phyloP scores from a whole-genome alignment of 2,888 invertebrate genomes.

The Tachina fera region DNA sequence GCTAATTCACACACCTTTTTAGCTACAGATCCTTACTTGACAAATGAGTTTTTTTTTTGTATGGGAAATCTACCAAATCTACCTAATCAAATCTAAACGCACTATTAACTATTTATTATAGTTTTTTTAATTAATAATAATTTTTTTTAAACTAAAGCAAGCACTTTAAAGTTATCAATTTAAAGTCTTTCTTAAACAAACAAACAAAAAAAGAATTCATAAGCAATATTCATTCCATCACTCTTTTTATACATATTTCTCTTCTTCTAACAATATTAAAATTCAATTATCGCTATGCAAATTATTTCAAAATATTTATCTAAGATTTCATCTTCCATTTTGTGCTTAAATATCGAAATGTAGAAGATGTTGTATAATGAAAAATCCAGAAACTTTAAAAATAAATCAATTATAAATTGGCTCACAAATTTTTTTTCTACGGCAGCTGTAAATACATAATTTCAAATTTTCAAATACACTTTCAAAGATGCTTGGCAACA shows the following conservation, averaged over 20 bases:
- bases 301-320: slow-evolving; percentile 53
- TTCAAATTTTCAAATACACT: slow-evolving; percentile 7
- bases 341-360: too few species aligned
- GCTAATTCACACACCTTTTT: too few species aligned
- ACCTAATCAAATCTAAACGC: background rate
- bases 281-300: slow-evolving; percentile 65
- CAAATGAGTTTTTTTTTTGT: too few species aligned
- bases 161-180: slow-evolving; percentile 14
- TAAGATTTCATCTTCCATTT: slow-evolving; percentile 22
- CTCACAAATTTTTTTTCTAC: background rate
- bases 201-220: slow-evolving; percentile 27
- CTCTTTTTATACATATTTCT: background rate
- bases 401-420: background rate
- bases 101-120: background rate
- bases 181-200: background rate
- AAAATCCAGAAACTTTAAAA: background rate
- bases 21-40: too few species aligned
- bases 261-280: slow-evolving; percentile 15
- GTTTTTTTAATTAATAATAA: background rate
- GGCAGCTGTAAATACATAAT: slow-evolving; percentile 16
- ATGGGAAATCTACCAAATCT: too few species aligned
- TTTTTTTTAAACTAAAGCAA: background rate
- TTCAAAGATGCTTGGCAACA: background rate
- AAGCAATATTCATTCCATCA: background rate
- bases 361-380: background rate